Percentiles rank a stretch among this genome's conserved stretches.
phyloP scores from a whole-genome alignment of 2,797 vertebrate species.

The Tapera naevia region DNA sequence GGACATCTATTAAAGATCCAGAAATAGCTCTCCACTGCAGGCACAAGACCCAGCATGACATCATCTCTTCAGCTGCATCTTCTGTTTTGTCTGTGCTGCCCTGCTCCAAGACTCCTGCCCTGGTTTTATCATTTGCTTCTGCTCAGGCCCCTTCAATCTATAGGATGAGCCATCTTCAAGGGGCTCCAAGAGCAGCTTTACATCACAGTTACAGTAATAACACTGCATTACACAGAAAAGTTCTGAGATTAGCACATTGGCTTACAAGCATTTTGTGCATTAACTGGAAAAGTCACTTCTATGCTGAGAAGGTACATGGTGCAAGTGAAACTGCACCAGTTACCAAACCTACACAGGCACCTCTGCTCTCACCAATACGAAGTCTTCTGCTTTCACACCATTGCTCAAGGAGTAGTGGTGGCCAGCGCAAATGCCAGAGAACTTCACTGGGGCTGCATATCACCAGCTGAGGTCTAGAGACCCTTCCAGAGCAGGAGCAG shows the following conservation, averaged over 20 bases:
- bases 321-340: neutral
- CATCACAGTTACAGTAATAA: neutral
- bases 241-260: neutral
- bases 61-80: conserved; percentile 55
- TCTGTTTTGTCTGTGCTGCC: conserved; percentile 47
- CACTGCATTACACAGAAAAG: neutral
- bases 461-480: neutral
- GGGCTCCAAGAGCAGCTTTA: neutral
- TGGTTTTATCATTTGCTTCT: neutral
- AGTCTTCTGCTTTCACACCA: neutral
- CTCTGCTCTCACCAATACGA: accelerated
- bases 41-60: conserved; percentile 68
- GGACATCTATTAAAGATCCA: conserved; percentile 75
- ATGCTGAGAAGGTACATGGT: neutral
- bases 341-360: neutral
- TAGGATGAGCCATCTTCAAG: neutral
- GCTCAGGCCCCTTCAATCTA: neutral
- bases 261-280: neutral
- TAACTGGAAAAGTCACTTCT: neutral
- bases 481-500: too few species aligned
- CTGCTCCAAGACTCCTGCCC: neutral
- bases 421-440: neutral
- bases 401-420: neutral
- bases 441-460: neutral
- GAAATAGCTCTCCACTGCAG: conserved; percentile 77